phyloP scores from a whole-genome alignment of 2,797 vertebrate genomes.

The Harpagifer antarcticus region DNA sequence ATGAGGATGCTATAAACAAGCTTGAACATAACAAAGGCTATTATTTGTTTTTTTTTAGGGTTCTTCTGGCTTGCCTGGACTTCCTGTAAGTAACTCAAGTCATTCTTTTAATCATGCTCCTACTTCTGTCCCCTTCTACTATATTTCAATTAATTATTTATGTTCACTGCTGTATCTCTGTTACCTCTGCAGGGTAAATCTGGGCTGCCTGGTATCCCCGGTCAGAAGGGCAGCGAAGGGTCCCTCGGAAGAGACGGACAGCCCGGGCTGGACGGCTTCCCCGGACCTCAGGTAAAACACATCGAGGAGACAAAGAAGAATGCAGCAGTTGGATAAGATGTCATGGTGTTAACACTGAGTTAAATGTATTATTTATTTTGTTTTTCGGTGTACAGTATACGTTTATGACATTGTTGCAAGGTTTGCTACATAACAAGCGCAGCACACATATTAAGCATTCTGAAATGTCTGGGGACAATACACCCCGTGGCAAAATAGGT shows the following conservation, averaged over 20 bases:
- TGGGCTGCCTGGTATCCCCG: constrained; percentile 85
- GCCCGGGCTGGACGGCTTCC: constrained; percentile 90
- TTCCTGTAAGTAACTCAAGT: constrained; percentile 75
- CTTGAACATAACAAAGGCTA: constrained; percentile 20
- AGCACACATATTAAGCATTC: background rate
- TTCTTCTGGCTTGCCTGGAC: constrained; percentile 84
- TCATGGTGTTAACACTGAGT: background rate
- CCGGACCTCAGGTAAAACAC: constrained; percentile 87
- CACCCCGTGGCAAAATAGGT: background rate
- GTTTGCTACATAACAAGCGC: background rate
- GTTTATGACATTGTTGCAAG: too few relatives aligned
- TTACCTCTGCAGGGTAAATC: constrained; percentile 81
- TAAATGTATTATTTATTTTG: background rate
- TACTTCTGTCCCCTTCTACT: background rate
- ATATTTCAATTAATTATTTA: constrained; percentile 4
- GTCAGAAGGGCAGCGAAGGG: constrained; percentile 84
- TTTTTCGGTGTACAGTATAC: too few relatives aligned
- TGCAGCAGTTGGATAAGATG: background rate
- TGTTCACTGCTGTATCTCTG: background rate
- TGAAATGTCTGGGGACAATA: background rate
- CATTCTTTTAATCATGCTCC: background rate
- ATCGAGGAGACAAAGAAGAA: background rate
- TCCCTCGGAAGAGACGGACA: constrained; percentile 86
- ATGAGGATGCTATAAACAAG: background rate
- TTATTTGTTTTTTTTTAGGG: constrained; percentile 83